These are phyloP conservation scores for Apostichopus parvimensis DNA, from an alignment of 35 echinoderm and acorn worm genomes.

Conservation along the genomic window DNA sequence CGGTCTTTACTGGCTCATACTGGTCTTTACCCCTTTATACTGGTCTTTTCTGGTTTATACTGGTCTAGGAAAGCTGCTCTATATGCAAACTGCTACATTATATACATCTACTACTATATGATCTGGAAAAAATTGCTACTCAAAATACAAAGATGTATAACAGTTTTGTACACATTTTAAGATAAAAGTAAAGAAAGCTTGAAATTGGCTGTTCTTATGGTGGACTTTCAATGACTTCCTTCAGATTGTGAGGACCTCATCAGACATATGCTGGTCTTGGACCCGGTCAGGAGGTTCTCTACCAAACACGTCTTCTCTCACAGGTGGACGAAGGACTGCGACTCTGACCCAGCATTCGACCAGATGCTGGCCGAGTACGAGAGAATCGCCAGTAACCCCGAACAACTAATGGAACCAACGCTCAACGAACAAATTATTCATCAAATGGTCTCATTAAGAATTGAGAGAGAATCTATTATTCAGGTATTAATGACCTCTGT, in stretches of 20 bases:
- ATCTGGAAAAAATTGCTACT: too few species aligned
- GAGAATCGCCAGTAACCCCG: slow-evolving; percentile 16
- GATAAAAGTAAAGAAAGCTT: too few species aligned
- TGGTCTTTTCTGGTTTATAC: too few species aligned
- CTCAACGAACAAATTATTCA: slow-evolving; percentile 79
- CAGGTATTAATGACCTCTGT: slow-evolving; percentile 49
- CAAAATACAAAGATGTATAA: too few species aligned
- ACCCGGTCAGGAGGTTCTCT: slow-evolving; percentile 70
- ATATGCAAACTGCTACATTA: too few species aligned
- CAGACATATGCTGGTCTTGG: slow-evolving; percentile 90
- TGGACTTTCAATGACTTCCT: too few species aligned
- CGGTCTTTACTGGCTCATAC: too few species aligned
- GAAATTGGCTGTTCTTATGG: too few species aligned
- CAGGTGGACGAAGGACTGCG: slow-evolving; percentile 80
- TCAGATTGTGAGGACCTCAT: slow-evolving; percentile 92
- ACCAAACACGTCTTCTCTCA: slow-evolving; percentile 81
- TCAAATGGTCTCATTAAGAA: slow-evolving; percentile 76
- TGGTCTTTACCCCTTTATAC: too few species aligned
- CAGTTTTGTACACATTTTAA: too few species aligned
- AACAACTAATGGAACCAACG: slow-evolving; percentile 30
- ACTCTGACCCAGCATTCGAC: slow-evolving; percentile 66
- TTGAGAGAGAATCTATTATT: slow-evolving; percentile 75
- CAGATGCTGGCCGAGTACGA: slow-evolving; percentile 83
- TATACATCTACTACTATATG: too few species aligned
- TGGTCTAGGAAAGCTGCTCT: too few species aligned